A percentile compares a stretch with the other conserved stretches of the same genome.
Conservation (phyloP, 2,888 invertebrate genomes). For the Pristionchus maxplancki region DNA sequence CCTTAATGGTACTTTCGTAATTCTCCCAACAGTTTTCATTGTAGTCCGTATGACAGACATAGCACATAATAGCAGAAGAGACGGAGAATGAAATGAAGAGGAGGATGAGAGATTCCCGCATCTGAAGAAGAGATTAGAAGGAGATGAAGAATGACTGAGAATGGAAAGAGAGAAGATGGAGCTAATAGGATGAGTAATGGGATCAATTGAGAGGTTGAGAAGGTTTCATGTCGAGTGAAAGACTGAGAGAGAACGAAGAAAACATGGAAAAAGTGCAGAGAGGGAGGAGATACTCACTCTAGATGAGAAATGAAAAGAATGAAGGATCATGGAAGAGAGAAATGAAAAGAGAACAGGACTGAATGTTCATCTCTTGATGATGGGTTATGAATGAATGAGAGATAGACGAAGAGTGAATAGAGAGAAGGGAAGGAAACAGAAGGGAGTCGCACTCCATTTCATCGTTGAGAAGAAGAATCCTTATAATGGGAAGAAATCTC, state of each 20-base stretch:
- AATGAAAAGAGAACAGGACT: slow-evolving; percentile 14
- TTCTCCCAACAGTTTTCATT: slow-evolving; percentile 25
- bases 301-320: not conserved
- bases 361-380: slow-evolving; percentile 20
- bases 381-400: slow-evolving; percentile 20
- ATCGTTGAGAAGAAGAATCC: not conserved
- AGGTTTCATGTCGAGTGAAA: not conserved
- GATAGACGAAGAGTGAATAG: not conserved
- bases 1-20: not conserved
- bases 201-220: slow-evolving; percentile 4
- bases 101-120: slow-evolving; percentile 40
- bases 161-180: not conserved
- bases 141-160: not conserved
- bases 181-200: not conserved
- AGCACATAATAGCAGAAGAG: slow-evolving; percentile 30
- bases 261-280: not conserved
- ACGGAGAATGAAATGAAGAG: not conserved
- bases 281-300: not conserved
- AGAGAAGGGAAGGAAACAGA: not conserved
- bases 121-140: not conserved
- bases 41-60: slow-evolving; percentile 39
- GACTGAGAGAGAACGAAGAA: slow-evolving; percentile 8
- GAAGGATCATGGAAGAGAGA: not conserved
- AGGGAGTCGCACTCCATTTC: not conserved
- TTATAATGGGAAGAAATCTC: not conserved